Percentiles rank a stretch among this genome's conserved stretches.
Evolutionary conservation across 1,140 invertebrate species (phyloP).

Genomic region (Tribolium madens): DNA sequence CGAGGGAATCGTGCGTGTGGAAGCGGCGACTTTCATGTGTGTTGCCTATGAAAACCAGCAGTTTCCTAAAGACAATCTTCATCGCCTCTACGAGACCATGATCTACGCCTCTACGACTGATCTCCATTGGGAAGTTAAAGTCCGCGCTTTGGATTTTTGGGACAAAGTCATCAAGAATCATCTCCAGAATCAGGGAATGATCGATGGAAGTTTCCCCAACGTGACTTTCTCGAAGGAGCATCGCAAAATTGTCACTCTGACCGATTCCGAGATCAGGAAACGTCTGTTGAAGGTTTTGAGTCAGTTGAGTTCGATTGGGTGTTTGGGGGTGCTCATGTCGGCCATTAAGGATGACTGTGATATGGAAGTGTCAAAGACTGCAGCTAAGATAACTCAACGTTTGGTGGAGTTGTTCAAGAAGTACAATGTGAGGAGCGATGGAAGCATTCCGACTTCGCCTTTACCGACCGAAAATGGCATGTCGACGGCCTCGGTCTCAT

Average conservation of each 20-base stretch:
- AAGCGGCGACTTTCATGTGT: slow-evolving; percentile 75
- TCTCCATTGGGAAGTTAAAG: slow-evolving; percentile 84
- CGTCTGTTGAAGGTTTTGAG: slow-evolving; percentile 72
- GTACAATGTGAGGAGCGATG: slow-evolving; percentile 67
- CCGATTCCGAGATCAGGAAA: slow-evolving; percentile 75
- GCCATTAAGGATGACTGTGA: slow-evolving; percentile 79
- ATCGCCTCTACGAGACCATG: slow-evolving; percentile 72
- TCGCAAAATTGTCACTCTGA: slow-evolving; percentile 80
- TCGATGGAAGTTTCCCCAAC: slow-evolving; percentile 80
- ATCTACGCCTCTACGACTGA: slow-evolving; percentile 74
- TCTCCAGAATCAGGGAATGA: slow-evolving; percentile 80
- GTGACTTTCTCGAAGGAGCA: slow-evolving; percentile 83
- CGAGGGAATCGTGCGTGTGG: slow-evolving; percentile 80
- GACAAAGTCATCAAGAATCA: slow-evolving; percentile 73
- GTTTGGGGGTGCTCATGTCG: slow-evolving; percentile 75
- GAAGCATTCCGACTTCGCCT: not conserved
- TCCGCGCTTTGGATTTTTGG: slow-evolving; percentile 79
- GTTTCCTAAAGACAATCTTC: slow-evolving; percentile 65
- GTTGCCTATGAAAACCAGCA: slow-evolving; percentile 76
- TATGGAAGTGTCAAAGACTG: slow-evolving; percentile 74
- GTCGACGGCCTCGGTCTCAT: slow-evolving; percentile 4
- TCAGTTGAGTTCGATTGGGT: slow-evolving; percentile 75
- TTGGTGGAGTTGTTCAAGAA: slow-evolving; percentile 71
- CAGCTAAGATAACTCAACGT: slow-evolving; percentile 70
- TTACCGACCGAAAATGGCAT: not conserved